Percentiles rank a stretch among this genome's conserved stretches.
phyloP scores from a whole-genome alignment of 1,140 invertebrate genomes.

The Zaprionus africanus region DNA sequence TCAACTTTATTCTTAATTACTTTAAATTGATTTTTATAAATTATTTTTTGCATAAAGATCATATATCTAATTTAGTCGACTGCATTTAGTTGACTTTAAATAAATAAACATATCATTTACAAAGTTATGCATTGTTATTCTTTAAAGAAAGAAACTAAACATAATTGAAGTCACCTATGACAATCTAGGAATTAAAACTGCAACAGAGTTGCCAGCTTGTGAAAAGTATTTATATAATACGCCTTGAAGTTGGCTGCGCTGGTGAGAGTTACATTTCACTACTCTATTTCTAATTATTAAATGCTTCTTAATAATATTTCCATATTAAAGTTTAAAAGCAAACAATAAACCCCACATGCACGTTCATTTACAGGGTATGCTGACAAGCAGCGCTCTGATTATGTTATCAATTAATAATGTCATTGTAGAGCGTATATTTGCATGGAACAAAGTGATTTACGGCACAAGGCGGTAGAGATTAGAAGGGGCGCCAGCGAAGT shows the following conservation, averaged over 20 bases:
- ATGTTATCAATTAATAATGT: slow-evolving; percentile 78
- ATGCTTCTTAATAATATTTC: too few relatives aligned
- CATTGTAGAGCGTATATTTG: slow-evolving; percentile 70
- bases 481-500: neutral
- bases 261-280: neutral
- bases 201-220: neutral
- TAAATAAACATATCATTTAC: too few relatives aligned
- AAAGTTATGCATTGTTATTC: too few relatives aligned
- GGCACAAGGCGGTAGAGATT: slow-evolving; percentile 21
- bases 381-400: slow-evolving; percentile 72
- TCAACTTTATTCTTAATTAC: too few relatives aligned
- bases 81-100: too few relatives aligned
- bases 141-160: too few relatives aligned
- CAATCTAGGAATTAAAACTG: neutral
- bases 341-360: neutral
- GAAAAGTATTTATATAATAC: neutral
- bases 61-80: too few relatives aligned
- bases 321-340: too few relatives aligned
- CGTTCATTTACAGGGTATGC: slow-evolving; percentile 12
- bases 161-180: too few relatives aligned
- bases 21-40: too few relatives aligned
- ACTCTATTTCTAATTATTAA: too few relatives aligned
- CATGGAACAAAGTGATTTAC: slow-evolving; percentile 65
- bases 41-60: too few relatives aligned
- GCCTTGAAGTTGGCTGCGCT: neutral